Evolutionary conservation across 2,888 invertebrate species (phyloP).

Genomic region (Drosophila longiperda): DNA sequence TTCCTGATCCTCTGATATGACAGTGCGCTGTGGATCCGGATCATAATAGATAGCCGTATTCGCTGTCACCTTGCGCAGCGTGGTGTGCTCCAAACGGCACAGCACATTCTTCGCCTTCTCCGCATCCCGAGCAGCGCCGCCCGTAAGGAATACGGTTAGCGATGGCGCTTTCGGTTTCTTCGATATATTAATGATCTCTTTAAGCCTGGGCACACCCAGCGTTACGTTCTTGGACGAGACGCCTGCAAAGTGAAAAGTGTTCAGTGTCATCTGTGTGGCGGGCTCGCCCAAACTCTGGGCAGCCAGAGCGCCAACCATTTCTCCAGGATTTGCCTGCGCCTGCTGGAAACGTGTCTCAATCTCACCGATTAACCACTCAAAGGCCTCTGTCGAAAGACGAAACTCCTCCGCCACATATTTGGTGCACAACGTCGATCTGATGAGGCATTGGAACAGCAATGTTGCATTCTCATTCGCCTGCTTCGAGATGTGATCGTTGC

Average conservation of each 20-base stretch:
- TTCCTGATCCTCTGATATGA: slow-evolving; percentile 99
- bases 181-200: slow-evolving; percentile 99
- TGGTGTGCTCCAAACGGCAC: slow-evolving; percentile 98
- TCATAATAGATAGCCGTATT: slow-evolving; percentile 99
- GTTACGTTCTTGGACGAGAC: slow-evolving; percentile 99
- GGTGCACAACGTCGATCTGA: slow-evolving; percentile 97
- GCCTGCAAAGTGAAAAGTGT: slow-evolving; percentile 99
- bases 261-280: slow-evolving; percentile 99
- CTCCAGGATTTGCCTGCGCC: slow-evolving; percentile 97
- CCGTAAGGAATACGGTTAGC: slow-evolving; percentile 98
- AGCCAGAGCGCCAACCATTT: slow-evolving; percentile 99
- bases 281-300: slow-evolving; percentile 99
- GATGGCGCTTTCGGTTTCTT: slow-evolving; percentile 99
- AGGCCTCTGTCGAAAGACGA: slow-evolving; percentile 96
- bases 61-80: slow-evolving; percentile 97
- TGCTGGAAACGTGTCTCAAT: slow-evolving; percentile 99
- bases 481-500: slow-evolving; percentile 97
- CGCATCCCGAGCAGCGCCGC: slow-evolving; percentile 99
- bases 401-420: slow-evolving; percentile 98
- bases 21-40: slow-evolving; percentile 99
- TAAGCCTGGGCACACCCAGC: slow-evolving; percentile 98
- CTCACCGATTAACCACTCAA: slow-evolving; percentile 99
- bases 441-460: slow-evolving; percentile 96
- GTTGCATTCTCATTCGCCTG: slow-evolving; percentile 99
- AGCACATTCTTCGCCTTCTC: slow-evolving; percentile 99